A percentile compares a stretch with the other conserved stretches of the same genome.
These are phyloP conservation scores for Typhlichthys subterraneus DNA, from an alignment of 2,797 vertebrate genomes.

Conservation along the genomic window DNA sequence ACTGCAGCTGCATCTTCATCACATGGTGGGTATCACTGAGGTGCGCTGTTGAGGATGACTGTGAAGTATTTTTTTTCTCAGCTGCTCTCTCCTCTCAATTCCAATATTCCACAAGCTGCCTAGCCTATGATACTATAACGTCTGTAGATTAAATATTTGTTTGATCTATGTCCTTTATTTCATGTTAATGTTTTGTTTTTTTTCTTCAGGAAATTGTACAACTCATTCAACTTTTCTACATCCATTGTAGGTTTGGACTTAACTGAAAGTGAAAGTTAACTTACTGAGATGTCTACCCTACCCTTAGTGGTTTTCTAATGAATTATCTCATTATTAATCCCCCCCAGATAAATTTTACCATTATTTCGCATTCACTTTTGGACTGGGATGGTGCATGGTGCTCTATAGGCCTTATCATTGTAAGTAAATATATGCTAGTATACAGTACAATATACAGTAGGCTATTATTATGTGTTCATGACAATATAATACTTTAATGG, in stretches of 20 bases:
- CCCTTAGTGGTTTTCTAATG: too few species aligned
- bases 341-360: conserved; percentile 73
- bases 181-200: conserved; percentile 4
- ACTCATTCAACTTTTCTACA: conserved; percentile 32
- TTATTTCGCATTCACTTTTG: conserved; percentile 72
- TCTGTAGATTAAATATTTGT: neutral
- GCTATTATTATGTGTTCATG: too few species aligned
- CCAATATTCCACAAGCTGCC: too few species aligned
- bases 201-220: conserved; percentile 46
- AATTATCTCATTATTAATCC: neutral
- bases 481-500: too few species aligned
- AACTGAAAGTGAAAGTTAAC: conserved; percentile 4
- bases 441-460: too few species aligned
- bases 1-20: too few species aligned
- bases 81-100: neutral
- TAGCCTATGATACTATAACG: too few species aligned
- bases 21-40: neutral
- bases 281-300: too few species aligned
- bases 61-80: neutral
- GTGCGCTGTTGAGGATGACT: neutral
- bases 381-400: conserved; percentile 60
- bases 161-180: neutral
- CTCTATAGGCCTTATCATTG: conserved; percentile 63
- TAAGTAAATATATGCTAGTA: conserved; percentile 46
- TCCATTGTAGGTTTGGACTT: conserved; percentile 57